These are phyloP conservation scores for Epistrophe grossulariae DNA, from an alignment of 2,888 invertebrate species.

Conservation along the genomic window DNA sequence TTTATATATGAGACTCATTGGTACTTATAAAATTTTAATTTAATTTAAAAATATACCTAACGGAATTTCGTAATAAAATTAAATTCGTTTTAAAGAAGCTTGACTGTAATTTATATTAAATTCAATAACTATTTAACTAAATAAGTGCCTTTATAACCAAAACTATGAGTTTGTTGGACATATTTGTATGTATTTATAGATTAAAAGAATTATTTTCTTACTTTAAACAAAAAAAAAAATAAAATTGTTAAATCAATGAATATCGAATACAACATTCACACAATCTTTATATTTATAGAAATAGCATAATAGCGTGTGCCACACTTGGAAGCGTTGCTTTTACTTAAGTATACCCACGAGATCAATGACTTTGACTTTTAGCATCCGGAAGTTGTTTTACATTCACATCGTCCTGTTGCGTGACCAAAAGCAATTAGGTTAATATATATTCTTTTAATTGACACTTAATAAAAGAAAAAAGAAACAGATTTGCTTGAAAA, in stretches of 20 bases:
- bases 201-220: too few relatives aligned
- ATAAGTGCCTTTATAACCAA: too few relatives aligned
- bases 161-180: too few relatives aligned
- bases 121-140: too few relatives aligned
- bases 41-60: too few relatives aligned
- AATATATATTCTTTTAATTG: constrained; percentile 50
- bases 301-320: constrained; percentile 30
- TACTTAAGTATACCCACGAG: constrained; percentile 41
- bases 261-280: constrained; percentile 28
- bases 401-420: constrained; percentile 42
- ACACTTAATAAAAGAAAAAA: constrained; percentile 64
- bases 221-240: background rate
- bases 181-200: too few relatives aligned
- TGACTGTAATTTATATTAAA: too few relatives aligned
- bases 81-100: too few relatives aligned
- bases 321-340: constrained; percentile 26
- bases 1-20: too few relatives aligned
- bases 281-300: background rate
- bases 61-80: too few relatives aligned
- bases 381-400: constrained; percentile 30
- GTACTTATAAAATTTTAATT: too few relatives aligned
- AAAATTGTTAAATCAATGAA: constrained; percentile 36
- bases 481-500: constrained; percentile 49
- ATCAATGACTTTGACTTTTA: constrained; percentile 46
- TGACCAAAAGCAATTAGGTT: constrained; percentile 54